Conservation (phyloP, 2,113 vertebrate species). For the Dipodomys merriami region DNA sequence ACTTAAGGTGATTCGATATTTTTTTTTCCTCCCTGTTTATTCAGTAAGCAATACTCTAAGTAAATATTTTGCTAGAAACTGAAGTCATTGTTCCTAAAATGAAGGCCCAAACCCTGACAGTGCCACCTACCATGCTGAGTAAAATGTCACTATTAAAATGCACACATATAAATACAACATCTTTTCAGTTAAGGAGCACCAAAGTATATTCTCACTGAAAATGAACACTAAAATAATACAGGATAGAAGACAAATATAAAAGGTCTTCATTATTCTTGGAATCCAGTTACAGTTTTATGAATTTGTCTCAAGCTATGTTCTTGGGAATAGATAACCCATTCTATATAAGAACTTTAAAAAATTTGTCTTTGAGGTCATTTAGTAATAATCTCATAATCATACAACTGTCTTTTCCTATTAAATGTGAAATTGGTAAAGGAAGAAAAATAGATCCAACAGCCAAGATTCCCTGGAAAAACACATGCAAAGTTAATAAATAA, state of each 20-base stretch:
- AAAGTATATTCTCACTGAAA: conserved; percentile 7
- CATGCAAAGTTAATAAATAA: conserved; percentile 72
- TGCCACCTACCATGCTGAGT: background rate
- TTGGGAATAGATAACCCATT: conserved; percentile 52
- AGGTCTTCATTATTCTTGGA: conserved; percentile 65
- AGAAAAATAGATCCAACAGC: conserved; percentile 71
- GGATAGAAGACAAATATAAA: conserved; percentile 19
- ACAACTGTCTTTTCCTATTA: conserved; percentile 68
- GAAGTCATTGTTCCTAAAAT: background rate
- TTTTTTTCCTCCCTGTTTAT: background rate
- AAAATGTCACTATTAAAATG: background rate
- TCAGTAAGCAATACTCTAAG: background rate
- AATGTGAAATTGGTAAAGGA: conserved; percentile 70
- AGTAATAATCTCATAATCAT: conserved; percentile 71
- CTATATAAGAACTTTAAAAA: background rate
- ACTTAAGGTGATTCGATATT: background rate
- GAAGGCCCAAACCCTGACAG: background rate
- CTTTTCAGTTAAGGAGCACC: conserved; percentile 23
- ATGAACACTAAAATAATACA: conserved; percentile 24
- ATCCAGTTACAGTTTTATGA: conserved; percentile 18
- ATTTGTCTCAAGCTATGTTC: conserved; percentile 45
- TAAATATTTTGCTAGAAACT: background rate
- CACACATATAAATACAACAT: background rate
- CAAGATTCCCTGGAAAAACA: conserved; percentile 74
- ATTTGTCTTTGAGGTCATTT: conserved; percentile 64